phyloP scores from a whole-genome alignment of 2,113 vertebrate genomes.

The Scortum barcoo region DNA sequence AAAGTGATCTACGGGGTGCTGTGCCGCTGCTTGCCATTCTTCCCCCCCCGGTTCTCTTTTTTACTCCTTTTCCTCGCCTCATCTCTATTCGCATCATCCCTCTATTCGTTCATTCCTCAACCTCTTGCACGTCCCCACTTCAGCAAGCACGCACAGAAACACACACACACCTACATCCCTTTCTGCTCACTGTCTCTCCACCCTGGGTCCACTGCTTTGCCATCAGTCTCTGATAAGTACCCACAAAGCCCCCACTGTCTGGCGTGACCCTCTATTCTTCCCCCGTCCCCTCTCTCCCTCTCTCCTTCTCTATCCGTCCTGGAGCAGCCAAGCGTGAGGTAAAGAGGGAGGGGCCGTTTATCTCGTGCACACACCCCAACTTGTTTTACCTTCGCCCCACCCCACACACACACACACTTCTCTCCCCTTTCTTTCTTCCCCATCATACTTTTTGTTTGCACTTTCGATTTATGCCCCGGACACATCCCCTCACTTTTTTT shows the following conservation, averaged over 20 bases:
- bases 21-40: conserved; percentile 15
- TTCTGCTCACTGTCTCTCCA: conserved; percentile 80
- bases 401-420: too few species aligned
- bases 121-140: conserved; percentile 14
- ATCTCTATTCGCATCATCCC: conserved; percentile 52
- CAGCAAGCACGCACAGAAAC: conserved; percentile 11
- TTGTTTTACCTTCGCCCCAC: conserved; percentile 58
- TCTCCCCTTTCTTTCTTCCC: conserved; percentile 5
- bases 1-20: conserved; percentile 72
- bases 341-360: conserved; percentile 63
- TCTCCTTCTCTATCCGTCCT: conserved; percentile 61
- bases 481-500: conserved; percentile 26
- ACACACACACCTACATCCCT: conserved; percentile 77
- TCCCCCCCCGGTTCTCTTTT: conserved; percentile 20
- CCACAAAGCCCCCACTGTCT: conserved; percentile 95
- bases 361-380: conserved; percentile 58
- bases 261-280: conserved; percentile 75
- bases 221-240: conserved; percentile 85
- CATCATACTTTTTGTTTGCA: conserved; percentile 30
- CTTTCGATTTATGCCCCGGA: background rate
- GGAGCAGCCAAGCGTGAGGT: conserved; percentile 74
- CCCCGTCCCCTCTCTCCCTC: conserved; percentile 56
- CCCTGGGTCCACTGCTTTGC: conserved; percentile 81
- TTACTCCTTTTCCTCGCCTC: conserved; percentile 38
- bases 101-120: conserved; percentile 38